Evolutionary conservation across 1,140 invertebrate species (phyloP), one percentile per base, ranked within the genome.

Genomic region (Heliothis subflexa): DNA sequence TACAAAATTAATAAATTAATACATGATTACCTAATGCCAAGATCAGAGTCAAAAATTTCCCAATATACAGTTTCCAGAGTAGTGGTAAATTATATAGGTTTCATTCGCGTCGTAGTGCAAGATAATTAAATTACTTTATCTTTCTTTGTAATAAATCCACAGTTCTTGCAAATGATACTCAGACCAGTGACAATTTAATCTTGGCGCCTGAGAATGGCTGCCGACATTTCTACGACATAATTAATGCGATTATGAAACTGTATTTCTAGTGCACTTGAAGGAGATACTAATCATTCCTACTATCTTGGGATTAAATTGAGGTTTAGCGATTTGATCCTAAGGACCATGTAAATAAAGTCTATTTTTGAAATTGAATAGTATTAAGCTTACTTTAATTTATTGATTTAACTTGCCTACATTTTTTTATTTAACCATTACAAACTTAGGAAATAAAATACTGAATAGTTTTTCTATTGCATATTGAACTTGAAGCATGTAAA

Each of bases 221-320:
- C 55, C 18, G 55, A n/a, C 55, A 25, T 57, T 21, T 25, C 55
- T 57, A 57, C 55, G 9, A 21, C 5, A 57, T 57, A 57, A 57
- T 57, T 57, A 57, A 25, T 57, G 21, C 18, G 11, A 21, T 25
- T 57, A 57, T 57, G 55, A 57, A 25, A 57, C 55, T 57, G 18
- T 11, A 25, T 57, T 25, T 16, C 55, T 57, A 25, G 18, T 57
- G 18, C 21, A 21, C 18, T 57, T 57, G 18, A 21, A 25, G 18
- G 55, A 57, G 25, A 25, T 57, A 21, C 55, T 57, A 57, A 57
- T 21, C 9, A 57, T 57, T 57, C 2, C 10, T 25, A 12, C 55
- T 21, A 57, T 57, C 18, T 21, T 11, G 55, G 7, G n/a, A 9
- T 55, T 18, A 54, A 16, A 16, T 18, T 1, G 9, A 3, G 4